A percentile compares a stretch with the other conserved stretches of the same genome.
phyloP scores from a whole-genome alignment of 1,140 invertebrate genomes.

The Ceratina japonica region DNA sequence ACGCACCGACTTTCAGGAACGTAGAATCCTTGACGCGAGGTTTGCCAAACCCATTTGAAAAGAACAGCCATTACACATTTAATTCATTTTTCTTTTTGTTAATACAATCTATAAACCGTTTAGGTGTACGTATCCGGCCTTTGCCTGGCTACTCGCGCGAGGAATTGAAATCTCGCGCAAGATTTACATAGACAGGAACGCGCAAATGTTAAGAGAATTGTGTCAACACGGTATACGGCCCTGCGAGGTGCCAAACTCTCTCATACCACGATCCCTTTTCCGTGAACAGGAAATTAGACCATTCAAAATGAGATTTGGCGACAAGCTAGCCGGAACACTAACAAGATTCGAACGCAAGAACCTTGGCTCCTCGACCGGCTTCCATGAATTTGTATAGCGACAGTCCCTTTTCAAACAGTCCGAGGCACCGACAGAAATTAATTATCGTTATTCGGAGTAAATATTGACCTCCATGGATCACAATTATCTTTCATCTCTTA shows the following conservation, averaged over 20 bases:
- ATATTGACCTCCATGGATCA: neutral
- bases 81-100: neutral
- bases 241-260: slow-evolving; percentile 52
- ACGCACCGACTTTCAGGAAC: slow-evolving; percentile 52
- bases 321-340: slow-evolving; percentile 56
- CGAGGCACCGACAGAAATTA: slow-evolving; percentile 28
- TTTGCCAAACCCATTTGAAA: neutral
- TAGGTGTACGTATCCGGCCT: neutral
- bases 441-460: slow-evolving; percentile 36
- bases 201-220: neutral
- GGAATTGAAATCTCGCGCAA: neutral
- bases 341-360: slow-evolving; percentile 29
- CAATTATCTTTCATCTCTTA: slow-evolving; percentile 4
- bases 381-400: slow-evolving; percentile 35
- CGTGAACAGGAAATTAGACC: slow-evolving; percentile 41
- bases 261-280: slow-evolving; percentile 10
- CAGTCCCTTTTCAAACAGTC: neutral
- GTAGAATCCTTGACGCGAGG: neutral
- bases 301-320: slow-evolving; percentile 55
- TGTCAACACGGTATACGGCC: slow-evolving; percentile 33
- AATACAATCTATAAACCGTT: neutral
- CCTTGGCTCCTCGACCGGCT: slow-evolving; percentile 9
- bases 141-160: neutral
- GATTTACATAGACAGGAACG: slow-evolving; percentile 11
- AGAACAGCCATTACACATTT: neutral